phyloP scores from a whole-genome alignment of 1,140 invertebrate species.

The Stratiolaelaps scimitus region DNA sequence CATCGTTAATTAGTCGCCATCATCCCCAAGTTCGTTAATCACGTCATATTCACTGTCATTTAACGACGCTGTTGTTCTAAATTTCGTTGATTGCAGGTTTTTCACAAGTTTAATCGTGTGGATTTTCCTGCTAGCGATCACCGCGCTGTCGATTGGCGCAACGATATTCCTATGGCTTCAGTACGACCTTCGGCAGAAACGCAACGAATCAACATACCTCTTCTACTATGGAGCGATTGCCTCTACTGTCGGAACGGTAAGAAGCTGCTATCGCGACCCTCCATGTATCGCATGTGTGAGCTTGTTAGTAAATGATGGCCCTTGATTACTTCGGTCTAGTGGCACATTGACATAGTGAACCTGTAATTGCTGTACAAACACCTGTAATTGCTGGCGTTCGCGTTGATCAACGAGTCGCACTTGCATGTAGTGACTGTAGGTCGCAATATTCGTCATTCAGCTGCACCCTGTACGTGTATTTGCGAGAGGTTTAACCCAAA shows the following conservation, averaged over 20 bases:
- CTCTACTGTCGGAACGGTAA: conserved; percentile 5
- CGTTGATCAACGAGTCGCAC: too few relatives aligned
- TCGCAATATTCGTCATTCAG: too few relatives aligned
- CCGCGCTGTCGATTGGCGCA: background rate
- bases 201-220: background rate
- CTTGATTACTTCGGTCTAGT: too few relatives aligned
- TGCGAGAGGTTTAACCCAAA: too few relatives aligned
- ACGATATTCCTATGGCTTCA: conserved; percentile 23
- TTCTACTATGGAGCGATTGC: conserved; percentile 17
- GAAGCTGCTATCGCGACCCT: too few relatives aligned
- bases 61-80: background rate
- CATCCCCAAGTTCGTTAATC: background rate
- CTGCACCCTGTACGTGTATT: too few relatives aligned
- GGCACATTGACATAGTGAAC: too few relatives aligned
- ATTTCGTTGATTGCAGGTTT: background rate
- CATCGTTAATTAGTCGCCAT: background rate
- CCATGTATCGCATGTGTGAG: too few relatives aligned
- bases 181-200: conserved; percentile 11
- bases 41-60: background rate
- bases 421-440: too few relatives aligned
- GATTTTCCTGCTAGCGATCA: conserved; percentile 14
- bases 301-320: too few relatives aligned
- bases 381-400: too few relatives aligned
- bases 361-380: too few relatives aligned
- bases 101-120: conserved; percentile 24